A percentile compares a stretch with the other conserved stretches of the same genome.
phyloP scores from a whole-genome alignment of 2,113 vertebrate genomes.

The Daboia siamensis region DNA sequence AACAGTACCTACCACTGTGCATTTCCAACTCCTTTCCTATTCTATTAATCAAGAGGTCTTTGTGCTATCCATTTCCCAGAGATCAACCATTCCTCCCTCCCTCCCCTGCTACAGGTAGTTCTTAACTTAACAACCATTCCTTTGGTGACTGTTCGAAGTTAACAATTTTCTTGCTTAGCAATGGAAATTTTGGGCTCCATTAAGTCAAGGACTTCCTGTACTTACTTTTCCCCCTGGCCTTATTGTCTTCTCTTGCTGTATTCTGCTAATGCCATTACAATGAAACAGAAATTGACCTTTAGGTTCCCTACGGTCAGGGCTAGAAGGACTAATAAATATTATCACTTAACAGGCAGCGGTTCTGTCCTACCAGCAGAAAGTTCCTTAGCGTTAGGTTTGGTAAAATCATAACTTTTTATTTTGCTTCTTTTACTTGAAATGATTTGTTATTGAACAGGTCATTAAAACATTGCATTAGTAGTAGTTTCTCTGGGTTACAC shows the following conservation, averaged over 20 bases:
- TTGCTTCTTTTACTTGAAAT: neutral
- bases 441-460: neutral
- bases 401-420: neutral
- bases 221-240: neutral
- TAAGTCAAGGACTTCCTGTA: neutral
- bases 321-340: neutral
- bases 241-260: neutral
- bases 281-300: neutral
- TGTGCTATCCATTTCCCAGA: neutral
- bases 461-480: slow-evolving; percentile 4
- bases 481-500: neutral
- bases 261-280: neutral
- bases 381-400: neutral
- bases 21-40: neutral
- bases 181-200: neutral
- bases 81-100: neutral
- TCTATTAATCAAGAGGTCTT: neutral
- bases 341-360: neutral
- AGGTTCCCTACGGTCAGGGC: neutral
- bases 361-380: neutral
- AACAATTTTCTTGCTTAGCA: neutral
- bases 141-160: neutral
- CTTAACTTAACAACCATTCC: too few species aligned
- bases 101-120: neutral
- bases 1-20: neutral